A percentile compares a stretch with the other conserved stretches of the same genome.
phyloP scores from a whole-genome alignment of 2,888 invertebrate species.

The Drosophila maculinotata region DNA sequence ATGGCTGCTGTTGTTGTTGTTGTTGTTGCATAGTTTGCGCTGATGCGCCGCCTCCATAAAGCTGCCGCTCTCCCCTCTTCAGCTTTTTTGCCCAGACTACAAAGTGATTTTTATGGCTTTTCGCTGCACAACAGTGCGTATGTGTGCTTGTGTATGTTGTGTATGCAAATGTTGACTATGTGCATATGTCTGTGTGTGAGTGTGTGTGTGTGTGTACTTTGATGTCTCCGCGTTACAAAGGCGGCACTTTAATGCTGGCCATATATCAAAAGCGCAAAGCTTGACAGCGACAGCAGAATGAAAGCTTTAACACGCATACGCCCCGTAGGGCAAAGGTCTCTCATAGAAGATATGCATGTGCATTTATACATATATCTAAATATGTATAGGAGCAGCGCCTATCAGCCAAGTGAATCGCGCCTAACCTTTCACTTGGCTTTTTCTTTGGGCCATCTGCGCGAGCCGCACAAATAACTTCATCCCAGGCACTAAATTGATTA shows the following conservation, averaged over 20 bases:
- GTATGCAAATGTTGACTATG: constrained; percentile 61
- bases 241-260: constrained; percentile 71
- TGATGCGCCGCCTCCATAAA: constrained; percentile 66
- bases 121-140: constrained; percentile 33
- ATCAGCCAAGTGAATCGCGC: constrained; percentile 47
- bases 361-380: constrained; percentile 1
- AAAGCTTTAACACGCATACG: constrained; percentile 73
- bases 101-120: constrained; percentile 78
- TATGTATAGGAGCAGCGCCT: constrained; percentile 14
- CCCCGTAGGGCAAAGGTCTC: constrained; percentile 56
- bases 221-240: constrained; percentile 75
- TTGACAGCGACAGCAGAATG: constrained; percentile 58
- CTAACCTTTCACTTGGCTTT: constrained; percentile 39
- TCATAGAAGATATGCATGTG: not conserved
- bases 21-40: constrained; percentile 70
- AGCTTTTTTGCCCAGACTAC: constrained; percentile 39
- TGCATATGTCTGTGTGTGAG: constrained; percentile 19
- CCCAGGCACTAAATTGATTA: constrained; percentile 73
- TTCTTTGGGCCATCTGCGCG: constrained; percentile 58
- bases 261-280: constrained; percentile 72
- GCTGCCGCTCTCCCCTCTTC: constrained; percentile 7
- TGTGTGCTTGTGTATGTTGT: constrained; percentile 34
- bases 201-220: constrained; percentile 60
- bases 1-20: constrained; percentile 33
- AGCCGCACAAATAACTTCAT: constrained; percentile 61